Conservation (phyloP, 2,113 vertebrate genomes). For the Entomyzon cyanotis region DNA sequence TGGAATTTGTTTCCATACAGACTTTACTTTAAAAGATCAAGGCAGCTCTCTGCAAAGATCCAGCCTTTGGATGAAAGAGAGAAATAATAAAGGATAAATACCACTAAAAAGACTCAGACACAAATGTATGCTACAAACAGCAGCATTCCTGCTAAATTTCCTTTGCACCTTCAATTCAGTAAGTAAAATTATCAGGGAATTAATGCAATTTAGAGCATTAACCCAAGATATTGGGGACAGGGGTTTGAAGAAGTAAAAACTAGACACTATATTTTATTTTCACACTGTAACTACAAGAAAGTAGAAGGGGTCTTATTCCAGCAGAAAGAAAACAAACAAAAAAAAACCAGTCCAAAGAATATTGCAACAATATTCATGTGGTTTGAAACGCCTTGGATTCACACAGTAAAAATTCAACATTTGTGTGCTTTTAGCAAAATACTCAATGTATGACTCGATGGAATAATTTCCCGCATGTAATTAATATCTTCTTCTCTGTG, state of each 20-base stretch:
- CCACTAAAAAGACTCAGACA: not conserved
- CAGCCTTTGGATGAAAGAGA: not conserved
- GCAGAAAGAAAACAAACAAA: not conserved
- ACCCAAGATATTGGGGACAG: not conserved
- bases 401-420: not conserved
- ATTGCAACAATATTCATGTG: not conserved
- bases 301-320: not conserved
- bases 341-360: not conserved
- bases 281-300: not conserved
- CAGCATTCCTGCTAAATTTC: not conserved
- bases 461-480: not conserved
- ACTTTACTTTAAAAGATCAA: not conserved
- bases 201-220: not conserved
- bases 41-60: not conserved
- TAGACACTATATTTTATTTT: not conserved
- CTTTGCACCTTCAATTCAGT: not conserved
- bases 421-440: not conserved
- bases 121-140: not conserved
- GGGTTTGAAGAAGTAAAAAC: not conserved
- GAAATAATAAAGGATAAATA: not conserved
- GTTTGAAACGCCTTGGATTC: not conserved
- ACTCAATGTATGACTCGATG: not conserved
- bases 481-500: not conserved
- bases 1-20: not conserved
- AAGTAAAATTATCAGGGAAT: not conserved